Conservation (phyloP, 2,797 vertebrate species). For the Philypnodon macrostomus region DNA sequence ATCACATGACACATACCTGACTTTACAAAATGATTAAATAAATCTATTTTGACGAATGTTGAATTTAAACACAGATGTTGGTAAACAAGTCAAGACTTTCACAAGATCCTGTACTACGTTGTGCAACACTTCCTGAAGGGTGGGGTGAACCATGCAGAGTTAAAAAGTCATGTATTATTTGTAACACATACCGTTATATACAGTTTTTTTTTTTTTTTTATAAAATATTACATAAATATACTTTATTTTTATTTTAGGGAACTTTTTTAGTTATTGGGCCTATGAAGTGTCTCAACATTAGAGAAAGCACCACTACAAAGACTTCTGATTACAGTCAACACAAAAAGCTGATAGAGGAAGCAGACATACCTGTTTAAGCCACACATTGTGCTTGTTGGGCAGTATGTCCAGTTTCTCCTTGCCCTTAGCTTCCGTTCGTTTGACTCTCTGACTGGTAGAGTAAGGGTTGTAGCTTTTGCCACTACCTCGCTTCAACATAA, state of each 20-base stretch:
- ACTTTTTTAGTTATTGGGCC: neutral
- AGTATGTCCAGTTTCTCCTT: constrained; percentile 74
- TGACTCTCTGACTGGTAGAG: constrained; percentile 65
- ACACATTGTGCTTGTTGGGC: constrained; percentile 67
- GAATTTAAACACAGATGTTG: constrained; percentile 43
- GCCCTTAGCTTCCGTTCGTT: constrained; percentile 50
- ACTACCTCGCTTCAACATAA: constrained; percentile 78
- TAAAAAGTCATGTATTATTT: constrained; percentile 11
- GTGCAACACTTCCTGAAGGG: constrained; percentile 73
- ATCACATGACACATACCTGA: too few relatives aligned
- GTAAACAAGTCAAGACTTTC: constrained; percentile 71
- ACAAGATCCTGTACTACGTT: constrained; percentile 69
- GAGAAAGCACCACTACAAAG: neutral
- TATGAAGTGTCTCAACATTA: neutral
- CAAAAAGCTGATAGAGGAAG: neutral
- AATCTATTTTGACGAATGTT: neutral
- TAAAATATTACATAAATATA: too few relatives aligned
- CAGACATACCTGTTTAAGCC: constrained; percentile 83
- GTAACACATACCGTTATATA: constrained; percentile 5
- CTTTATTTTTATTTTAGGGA: too few relatives aligned
- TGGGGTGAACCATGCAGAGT: constrained; percentile 44
- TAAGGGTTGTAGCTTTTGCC: constrained; percentile 81
- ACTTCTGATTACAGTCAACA: constrained; percentile 5
- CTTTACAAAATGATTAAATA: neutral
- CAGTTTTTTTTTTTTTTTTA: too few relatives aligned